Base-by-base conservation (phyloP, 1,140 invertebrate species). In the Sycophaga agraensis region DNA sequence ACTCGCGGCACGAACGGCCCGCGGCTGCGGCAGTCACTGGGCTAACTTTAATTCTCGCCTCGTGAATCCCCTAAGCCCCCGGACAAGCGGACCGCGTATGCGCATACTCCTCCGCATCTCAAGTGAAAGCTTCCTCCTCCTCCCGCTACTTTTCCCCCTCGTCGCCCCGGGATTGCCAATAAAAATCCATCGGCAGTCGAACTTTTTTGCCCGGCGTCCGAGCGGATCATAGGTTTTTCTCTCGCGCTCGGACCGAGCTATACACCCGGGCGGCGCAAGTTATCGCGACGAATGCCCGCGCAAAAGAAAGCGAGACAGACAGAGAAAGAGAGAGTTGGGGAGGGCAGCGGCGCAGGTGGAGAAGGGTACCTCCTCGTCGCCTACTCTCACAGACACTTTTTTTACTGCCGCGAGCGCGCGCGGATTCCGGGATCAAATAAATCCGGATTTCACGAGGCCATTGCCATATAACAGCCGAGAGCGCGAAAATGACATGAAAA, bases 371-470 rank as follows among this genome's bases (percentile, higher is more conserved):
- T n/a, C 9, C 22, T 11, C 1, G 34, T 22, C 5, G 8, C n/a
- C 8, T 19, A 55, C 16, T 11, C 26, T 31, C 39, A 2, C 35
- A 43, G 8, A 24, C 21, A 16, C 34, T 22, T 48, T 56, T 57
- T 57, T 57, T 48, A 48, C 31, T 46, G 8, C 21, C 48, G 24
- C 22, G 14, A 46, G 28, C 28, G 21, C 28, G n/a, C n/a, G n/a
- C n/a, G 28, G 5, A 11, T 11, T 6, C 28, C 28, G 37, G 35
- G 35, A 53, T 62, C 43, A 55, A 46, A 55, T 62, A 62, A 62
- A 62, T 62, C 45, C 51, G 50, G 34, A 55, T 35, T 63, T 57
- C 60, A 57, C 39, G 60, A 54, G 28, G 58, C 58, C 34, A 46
- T 53, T 53, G 49, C 21, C 58, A 40, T 37, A 43, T 53, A 45